Percentiles rank a stretch among this genome's conserved stretches.
These are phyloP conservation scores for Sycobia sp. DNA, from an alignment of 1,140 invertebrate genomes.

Conservation along the genomic window DNA sequence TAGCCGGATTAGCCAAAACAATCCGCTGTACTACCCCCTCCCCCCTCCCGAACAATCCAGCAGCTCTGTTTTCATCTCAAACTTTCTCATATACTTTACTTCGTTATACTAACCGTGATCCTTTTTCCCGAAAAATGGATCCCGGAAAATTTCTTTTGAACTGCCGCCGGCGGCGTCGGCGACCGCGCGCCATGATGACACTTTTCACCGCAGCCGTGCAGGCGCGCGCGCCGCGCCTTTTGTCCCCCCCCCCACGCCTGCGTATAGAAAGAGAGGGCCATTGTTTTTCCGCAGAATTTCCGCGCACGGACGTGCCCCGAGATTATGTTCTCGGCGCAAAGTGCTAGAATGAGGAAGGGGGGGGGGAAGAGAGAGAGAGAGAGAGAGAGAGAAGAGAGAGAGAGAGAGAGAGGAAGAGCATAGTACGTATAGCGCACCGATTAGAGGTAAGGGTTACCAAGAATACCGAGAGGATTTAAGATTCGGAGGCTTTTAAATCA, in stretches of 20 bases:
- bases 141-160: slow-evolving; percentile 7
- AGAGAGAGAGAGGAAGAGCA: too few relatives aligned
- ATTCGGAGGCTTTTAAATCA: too few relatives aligned
- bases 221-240: neutral
- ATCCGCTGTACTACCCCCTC: too few relatives aligned
- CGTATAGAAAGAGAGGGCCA: too few relatives aligned
- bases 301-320: too few relatives aligned
- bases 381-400: too few relatives aligned
- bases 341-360: neutral
- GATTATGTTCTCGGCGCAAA: slow-evolving; percentile 12
- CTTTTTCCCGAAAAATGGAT: slow-evolving; percentile 14
- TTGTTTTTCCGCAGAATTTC: slow-evolving; percentile 16
- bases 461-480: too few relatives aligned
- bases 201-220: neutral
- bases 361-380: too few relatives aligned
- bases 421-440: too few relatives aligned
- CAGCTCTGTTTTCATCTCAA: slow-evolving; percentile 24
- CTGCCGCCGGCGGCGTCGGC: neutral
- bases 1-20: slow-evolving; percentile 29
- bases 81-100: slow-evolving; percentile 15
- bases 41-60: slow-evolving; percentile 25
- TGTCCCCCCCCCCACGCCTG: neutral
- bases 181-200: too few relatives aligned
- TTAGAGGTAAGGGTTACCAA: slow-evolving; percentile 10
- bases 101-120: slow-evolving; percentile 19